Conservation (phyloP, 2,888 invertebrate species). For the Drosophila macrospina region DNA sequence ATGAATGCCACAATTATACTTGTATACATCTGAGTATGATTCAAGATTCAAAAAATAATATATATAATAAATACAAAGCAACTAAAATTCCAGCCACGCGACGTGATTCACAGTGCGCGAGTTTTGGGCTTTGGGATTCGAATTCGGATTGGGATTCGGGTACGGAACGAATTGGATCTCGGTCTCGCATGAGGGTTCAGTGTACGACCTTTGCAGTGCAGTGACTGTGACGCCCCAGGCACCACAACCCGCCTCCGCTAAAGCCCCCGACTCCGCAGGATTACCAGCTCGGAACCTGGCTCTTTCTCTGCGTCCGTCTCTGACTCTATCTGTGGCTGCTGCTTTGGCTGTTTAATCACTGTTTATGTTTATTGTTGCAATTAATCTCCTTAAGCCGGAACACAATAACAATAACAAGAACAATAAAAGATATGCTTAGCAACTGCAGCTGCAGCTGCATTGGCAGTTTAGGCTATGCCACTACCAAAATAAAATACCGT, state of each 20-base stretch:
- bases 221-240: slow-evolving; percentile 49
- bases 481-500: slow-evolving; percentile 45
- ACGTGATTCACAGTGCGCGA: slow-evolving; percentile 63
- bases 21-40: slow-evolving; percentile 33
- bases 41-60: slow-evolving; percentile 37
- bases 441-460: slow-evolving; percentile 22
- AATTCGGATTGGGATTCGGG: slow-evolving; percentile 26
- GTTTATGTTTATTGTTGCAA: slow-evolving; percentile 69
- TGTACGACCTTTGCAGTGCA: slow-evolving; percentile 76
- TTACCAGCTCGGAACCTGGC: background rate
- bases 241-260: background rate
- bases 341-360: slow-evolving; percentile 58
- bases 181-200: slow-evolving; percentile 45
- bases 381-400: slow-evolving; percentile 58
- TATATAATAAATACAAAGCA: slow-evolving; percentile 17
- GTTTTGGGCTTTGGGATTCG: slow-evolving; percentile 35
- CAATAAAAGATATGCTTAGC: slow-evolving; percentile 46
- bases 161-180: slow-evolving; percentile 20
- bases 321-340: slow-evolving; percentile 2
- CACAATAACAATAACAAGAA: background rate
- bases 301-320: background rate
- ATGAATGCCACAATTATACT: slow-evolving; percentile 51
- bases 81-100: slow-evolving; percentile 66
- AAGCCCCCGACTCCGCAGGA: background rate
- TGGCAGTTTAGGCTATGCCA: slow-evolving; percentile 15